Percentiles rank a stretch among this genome's conserved stretches.
These are phyloP conservation scores for Thalassarche chlororhynchos DNA, from an alignment of 2,113 vertebrate genomes.

Conservation along the genomic window DNA sequence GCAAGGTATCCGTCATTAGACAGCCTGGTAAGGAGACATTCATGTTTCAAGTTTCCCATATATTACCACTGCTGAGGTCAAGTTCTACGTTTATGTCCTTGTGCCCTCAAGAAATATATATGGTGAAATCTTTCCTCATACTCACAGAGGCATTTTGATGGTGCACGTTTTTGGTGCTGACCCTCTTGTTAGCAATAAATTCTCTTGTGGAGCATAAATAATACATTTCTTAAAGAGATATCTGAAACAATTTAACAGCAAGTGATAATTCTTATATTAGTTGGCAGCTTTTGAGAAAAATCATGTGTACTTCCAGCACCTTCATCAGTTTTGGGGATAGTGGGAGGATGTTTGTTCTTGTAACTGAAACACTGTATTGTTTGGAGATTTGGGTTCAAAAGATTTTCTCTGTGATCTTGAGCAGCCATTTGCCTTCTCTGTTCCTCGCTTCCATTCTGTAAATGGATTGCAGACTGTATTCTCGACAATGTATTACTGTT, in stretches of 20 bases:
- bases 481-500: background rate
- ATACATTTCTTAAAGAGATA: background rate
- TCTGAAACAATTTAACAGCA: constrained; percentile 4
- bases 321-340: background rate
- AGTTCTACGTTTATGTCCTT: background rate
- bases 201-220: background rate
- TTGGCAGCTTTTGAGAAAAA: constrained; percentile 9
- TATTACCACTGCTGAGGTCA: background rate
- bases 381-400: background rate
- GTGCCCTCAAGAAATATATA: background rate
- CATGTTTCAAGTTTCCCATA: background rate
- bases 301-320: background rate
- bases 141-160: background rate
- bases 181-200: background rate
- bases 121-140: background rate
- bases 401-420: background rate
- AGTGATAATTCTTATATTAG: constrained; percentile 1
- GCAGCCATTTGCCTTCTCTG: background rate
- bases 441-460: background rate
- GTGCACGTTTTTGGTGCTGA: background rate
- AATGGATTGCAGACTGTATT: background rate
- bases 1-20: background rate
- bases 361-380: background rate
- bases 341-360: background rate
- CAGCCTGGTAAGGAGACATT: background rate